Evolutionary conservation across 1,140 invertebrate species (phyloP).

Genomic region (Polypedilum pembai): DNA sequence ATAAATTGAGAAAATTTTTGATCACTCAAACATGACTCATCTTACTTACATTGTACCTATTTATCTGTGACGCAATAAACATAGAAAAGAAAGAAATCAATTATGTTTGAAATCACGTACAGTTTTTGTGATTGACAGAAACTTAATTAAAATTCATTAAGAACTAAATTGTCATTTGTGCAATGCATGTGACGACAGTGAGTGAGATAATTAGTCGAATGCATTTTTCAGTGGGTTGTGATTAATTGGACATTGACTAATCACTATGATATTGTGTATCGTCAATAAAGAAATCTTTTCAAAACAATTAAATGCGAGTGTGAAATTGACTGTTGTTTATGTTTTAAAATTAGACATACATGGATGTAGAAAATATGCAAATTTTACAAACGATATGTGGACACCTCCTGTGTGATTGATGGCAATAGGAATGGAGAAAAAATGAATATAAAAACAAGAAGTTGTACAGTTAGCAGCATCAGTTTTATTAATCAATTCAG

Average conservation of each 20-base stretch:
- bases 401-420: background rate
- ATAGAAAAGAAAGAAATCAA: background rate
- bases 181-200: background rate
- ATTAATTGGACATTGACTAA: too few species aligned
- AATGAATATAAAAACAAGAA: background rate
- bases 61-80: background rate
- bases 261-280: too few species aligned
- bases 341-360: background rate
- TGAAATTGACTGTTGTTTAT: too few species aligned
- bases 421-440: background rate
- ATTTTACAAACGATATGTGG: background rate
- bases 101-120: background rate
- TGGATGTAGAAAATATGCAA: background rate
- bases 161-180: background rate
- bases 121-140: background rate
- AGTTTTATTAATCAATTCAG: background rate
- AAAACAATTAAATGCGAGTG: too few species aligned
- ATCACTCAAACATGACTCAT: background rate
- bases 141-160: background rate
- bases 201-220: background rate
- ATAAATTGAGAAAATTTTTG: constrained; percentile 2
- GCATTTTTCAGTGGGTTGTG: too few species aligned
- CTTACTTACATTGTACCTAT: background rate
- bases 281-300: too few species aligned
- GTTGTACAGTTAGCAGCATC: background rate